These are phyloP conservation scores for Aegithalos caudatus DNA, from an alignment of 2,113 vertebrate species.

Conservation along the genomic window DNA sequence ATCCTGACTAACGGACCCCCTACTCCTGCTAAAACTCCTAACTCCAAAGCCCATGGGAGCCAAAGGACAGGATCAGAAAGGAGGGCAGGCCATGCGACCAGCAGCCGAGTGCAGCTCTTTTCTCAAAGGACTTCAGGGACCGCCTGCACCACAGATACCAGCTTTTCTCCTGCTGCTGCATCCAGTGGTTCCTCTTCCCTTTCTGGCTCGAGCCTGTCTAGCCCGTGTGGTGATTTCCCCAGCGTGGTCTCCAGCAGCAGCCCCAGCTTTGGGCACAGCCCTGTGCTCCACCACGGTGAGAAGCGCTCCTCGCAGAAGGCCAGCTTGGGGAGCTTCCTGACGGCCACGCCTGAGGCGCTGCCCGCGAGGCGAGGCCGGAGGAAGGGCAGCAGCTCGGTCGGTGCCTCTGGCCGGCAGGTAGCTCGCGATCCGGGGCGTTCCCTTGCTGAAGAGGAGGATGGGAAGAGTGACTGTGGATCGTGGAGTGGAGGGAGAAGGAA, in stretches of 20 bases:
- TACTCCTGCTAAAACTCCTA: constrained; percentile 90
- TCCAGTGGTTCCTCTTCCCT: constrained; percentile 39
- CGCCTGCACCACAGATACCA: constrained; percentile 47
- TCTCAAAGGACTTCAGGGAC: constrained; percentile 56
- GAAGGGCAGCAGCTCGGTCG: constrained; percentile 56
- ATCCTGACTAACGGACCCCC: constrained; percentile 89
- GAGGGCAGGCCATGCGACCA: constrained; percentile 16
- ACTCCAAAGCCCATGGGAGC: constrained; percentile 63
- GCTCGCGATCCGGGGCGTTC: constrained; percentile 71
- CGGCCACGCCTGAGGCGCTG: constrained; percentile 68
- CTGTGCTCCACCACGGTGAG: constrained; percentile 54
- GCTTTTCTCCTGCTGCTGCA: constrained; percentile 1
- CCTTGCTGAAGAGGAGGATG: constrained; percentile 71
- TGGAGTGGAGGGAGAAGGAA: constrained; percentile 69
- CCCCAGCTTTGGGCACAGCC: constrained; percentile 74
- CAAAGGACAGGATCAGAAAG: constrained; percentile 64
- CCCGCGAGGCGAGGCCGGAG: constrained; percentile 72
- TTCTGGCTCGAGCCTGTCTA: constrained; percentile 26
- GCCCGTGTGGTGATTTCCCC: constrained; percentile 54
- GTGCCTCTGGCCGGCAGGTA: constrained; percentile 52
- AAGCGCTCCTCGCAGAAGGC: constrained; percentile 74
- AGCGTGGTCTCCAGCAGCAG: constrained; percentile 72
- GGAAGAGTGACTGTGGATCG: constrained; percentile 42
- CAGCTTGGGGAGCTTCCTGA: constrained; percentile 81
- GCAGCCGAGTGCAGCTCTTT: constrained; percentile 88